Conservation (phyloP, 92 coral and sea anemone genomes). For the Porites lobata region DNA sequence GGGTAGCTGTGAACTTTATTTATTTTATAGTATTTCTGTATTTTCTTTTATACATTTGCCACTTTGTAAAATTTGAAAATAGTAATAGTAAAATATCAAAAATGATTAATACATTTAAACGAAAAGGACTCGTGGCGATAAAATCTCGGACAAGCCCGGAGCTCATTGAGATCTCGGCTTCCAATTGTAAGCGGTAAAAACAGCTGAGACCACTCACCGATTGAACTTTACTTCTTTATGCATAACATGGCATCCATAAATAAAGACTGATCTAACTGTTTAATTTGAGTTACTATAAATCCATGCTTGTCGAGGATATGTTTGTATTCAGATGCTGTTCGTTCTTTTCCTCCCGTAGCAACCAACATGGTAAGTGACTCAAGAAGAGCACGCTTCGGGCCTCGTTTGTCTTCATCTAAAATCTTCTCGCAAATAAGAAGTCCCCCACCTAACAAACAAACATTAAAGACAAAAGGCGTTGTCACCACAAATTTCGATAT, state of each 20-base stretch:
- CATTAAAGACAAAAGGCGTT: background rate
- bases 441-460: constrained; percentile 26
- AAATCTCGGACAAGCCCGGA: no score
- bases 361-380: constrained; percentile 23
- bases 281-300: constrained; percentile 9
- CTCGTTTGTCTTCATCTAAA: constrained; percentile 27
- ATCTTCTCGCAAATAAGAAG: constrained; percentile 33
- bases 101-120: no score
- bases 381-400: constrained; percentile 5
- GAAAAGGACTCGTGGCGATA: no score
- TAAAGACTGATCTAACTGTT: background rate
- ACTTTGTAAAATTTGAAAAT: no score
- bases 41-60: no score
- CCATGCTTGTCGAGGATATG: constrained; percentile 46
- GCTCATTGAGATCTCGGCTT: no score
- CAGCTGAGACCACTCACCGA: background rate
- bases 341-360: constrained; percentile 33
- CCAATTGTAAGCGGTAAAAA: no score
- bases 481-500: no score
- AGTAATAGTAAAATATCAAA: no score
- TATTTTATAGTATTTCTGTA: no score
- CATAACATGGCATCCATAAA: background rate
- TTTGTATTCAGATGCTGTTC: constrained; percentile 43
- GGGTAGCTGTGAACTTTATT: no score
- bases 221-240: background rate